A percentile compares a stretch with the other conserved stretches of the same genome.
These are phyloP conservation scores for Spilarctia lutea DNA, from an alignment of 2,888 invertebrate genomes.

Conservation along the genomic window DNA sequence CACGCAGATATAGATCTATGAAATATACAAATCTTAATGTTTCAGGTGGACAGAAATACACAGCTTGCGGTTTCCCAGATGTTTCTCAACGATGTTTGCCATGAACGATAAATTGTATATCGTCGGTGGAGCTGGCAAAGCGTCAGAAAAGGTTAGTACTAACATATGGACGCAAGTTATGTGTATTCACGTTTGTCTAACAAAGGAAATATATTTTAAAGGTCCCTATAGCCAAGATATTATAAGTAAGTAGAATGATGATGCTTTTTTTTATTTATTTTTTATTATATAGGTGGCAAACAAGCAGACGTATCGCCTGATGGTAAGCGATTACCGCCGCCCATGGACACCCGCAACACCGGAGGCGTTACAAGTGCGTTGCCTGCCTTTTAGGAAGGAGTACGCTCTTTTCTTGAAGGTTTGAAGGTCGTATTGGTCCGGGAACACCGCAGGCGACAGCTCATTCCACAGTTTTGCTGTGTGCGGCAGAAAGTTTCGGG, in stretches of 20 bases:
- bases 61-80: slow-evolving; percentile 83
- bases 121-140: slow-evolving; percentile 89
- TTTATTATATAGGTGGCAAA: no score
- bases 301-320: no score
- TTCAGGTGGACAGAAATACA: slow-evolving; percentile 87
- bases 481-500: no score
- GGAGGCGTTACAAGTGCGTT: no score
- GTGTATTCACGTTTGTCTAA: not conserved
- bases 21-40: not conserved
- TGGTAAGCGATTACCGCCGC: no score
- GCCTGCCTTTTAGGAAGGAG: no score
- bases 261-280: no score
- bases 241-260: not conserved
- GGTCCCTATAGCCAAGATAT: not conserved
- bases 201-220: not conserved
- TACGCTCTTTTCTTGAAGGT: no score
- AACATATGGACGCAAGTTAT: not conserved
- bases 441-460: no score
- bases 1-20: not conserved
- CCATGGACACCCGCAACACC: no score
- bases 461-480: no score
- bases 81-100: slow-evolving; percentile 84
- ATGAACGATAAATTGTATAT: slow-evolving; percentile 88
- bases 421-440: no score
- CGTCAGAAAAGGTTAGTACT: slow-evolving; percentile 73